phyloP scores from a whole-genome alignment of 2,113 vertebrate genomes.

The Apistogramma diplotaenia region DNA sequence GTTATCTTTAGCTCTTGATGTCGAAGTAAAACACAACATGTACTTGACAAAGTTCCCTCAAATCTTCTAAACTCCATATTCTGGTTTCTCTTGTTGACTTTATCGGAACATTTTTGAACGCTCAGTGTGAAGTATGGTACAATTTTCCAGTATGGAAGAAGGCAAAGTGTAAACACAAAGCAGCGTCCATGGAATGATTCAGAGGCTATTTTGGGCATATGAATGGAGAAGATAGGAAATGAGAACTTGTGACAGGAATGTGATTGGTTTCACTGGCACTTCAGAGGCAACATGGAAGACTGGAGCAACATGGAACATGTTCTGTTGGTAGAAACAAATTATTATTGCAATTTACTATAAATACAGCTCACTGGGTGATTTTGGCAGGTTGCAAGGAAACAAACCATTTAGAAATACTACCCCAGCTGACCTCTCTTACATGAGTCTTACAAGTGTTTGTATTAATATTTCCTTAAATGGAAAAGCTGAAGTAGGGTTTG shows the following conservation, averaged over 20 bases:
- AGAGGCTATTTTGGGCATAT: constrained; percentile 65
- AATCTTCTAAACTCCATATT: constrained; percentile 12
- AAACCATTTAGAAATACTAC: constrained; percentile 44
- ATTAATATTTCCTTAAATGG: constrained; percentile 19
- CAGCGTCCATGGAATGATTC: constrained; percentile 60
- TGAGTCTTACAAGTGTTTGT: constrained; percentile 7
- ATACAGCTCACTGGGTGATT: constrained; percentile 29
- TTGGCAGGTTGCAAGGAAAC: constrained; percentile 51
- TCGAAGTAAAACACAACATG: constrained; percentile 63
- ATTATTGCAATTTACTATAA: constrained; percentile 63
- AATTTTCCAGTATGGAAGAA: constrained; percentile 72
- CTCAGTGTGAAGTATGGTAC: constrained; percentile 62
- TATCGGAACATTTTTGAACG: constrained; percentile 70
- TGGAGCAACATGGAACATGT: constrained; percentile 51
- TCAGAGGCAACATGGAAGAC: constrained; percentile 43
- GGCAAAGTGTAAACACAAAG: constrained; percentile 57
- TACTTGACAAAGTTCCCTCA: constrained; percentile 46
- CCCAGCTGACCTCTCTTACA: constrained; percentile 31
- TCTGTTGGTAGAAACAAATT: constrained; percentile 54
- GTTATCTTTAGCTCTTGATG: constrained; percentile 70
- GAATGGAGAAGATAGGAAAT: constrained; percentile 62
- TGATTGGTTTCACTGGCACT: constrained; percentile 43
- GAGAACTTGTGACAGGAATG: constrained; percentile 48
- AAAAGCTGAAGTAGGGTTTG: constrained; percentile 11
- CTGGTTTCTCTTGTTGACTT: constrained; percentile 64